Evolutionary conservation across 2,113 vertebrate genomes (phyloP), one percentile per base, ranked within the genome.

Genomic region (Paramormyrops kingsleyae): DNA sequence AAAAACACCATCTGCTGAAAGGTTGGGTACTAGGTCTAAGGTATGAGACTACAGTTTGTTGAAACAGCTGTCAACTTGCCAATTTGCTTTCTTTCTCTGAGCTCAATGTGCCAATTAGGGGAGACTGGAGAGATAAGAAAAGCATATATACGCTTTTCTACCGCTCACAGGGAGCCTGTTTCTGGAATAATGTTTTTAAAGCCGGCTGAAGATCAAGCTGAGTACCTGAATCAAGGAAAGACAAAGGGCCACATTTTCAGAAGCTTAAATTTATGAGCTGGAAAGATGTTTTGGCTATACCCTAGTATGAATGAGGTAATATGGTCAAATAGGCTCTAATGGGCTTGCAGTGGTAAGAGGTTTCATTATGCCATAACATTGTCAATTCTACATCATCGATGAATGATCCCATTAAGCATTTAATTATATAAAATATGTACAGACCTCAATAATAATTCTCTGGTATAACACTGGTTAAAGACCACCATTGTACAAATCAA

Each of bases 241-340:
- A 27, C 62, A 70, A 70, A 31, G n/a, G 62, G 10, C 27, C n/a
- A 27, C n/a, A 9, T 70, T 31, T 70, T 70, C 62, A 70, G 13
- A 42, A 80, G 74, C 74, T 42, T 80, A 89, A 80, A 87, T 66
- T 89, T 88, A 91, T 91, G 84, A 91, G 24, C 21, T 44, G 42
- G 21, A n/a, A 42, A 27, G 59, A 46, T 47, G 21, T 47, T 47
- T 47, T 59, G 66, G 31, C 56, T 66, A 39, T 50, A 27, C 27
- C 46, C 66, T 4, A 9, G 24, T 52, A 15, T 27, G 42, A 70
- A 27, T 47, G 27, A 49, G 47, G 27, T 17, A 66, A 39, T 46
- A 39, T 15, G 24, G 21, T 46, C 35, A 62, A 53, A 42, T 15
- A 17, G 17, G 53, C 19, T 31, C 52, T 35, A 35, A 50, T 49